These are phyloP conservation scores for Brachymystax lenok DNA, from an alignment of 2,797 vertebrate genomes.

Conservation along the genomic window DNA sequence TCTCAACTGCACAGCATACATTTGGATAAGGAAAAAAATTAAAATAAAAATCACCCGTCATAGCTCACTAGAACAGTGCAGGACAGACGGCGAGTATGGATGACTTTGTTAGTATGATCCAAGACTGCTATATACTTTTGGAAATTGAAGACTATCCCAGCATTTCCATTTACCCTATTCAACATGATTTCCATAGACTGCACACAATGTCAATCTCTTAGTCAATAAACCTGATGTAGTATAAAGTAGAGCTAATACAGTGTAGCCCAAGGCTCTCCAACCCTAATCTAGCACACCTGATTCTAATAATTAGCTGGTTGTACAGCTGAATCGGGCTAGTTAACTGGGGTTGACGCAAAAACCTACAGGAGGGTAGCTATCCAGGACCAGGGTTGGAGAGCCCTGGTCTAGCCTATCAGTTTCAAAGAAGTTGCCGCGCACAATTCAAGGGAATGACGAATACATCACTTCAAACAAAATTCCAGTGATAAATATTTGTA, in stretches of 20 bases:
- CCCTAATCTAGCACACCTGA: too few relatives aligned
- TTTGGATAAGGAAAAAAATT: background rate
- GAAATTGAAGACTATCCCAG: background rate
- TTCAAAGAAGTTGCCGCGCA: background rate
- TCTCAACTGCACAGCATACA: constrained; percentile 7
- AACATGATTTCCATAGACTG: constrained; percentile 9
- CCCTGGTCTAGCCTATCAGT: background rate
- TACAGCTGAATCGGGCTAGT: too few relatives aligned
- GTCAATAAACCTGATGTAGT: background rate
- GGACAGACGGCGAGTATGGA: background rate
- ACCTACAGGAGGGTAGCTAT: too few relatives aligned
- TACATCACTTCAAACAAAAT: constrained; percentile 1
- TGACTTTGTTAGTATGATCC: background rate
- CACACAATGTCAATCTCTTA: background rate
- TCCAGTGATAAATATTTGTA: constrained; percentile 14
- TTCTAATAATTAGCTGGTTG: too few relatives aligned
- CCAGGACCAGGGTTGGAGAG: too few relatives aligned
- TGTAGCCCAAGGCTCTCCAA: too few relatives aligned
- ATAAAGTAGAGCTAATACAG: too few relatives aligned
- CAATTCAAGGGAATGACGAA: background rate
- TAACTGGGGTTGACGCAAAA: too few relatives aligned
- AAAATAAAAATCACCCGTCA: too few relatives aligned
- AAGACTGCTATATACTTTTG: background rate
- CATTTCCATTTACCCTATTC: background rate
- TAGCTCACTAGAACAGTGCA: background rate